These are phyloP conservation scores for Cotesia glomerata DNA, from an alignment of 1,140 invertebrate species.

Conservation along the genomic window DNA sequence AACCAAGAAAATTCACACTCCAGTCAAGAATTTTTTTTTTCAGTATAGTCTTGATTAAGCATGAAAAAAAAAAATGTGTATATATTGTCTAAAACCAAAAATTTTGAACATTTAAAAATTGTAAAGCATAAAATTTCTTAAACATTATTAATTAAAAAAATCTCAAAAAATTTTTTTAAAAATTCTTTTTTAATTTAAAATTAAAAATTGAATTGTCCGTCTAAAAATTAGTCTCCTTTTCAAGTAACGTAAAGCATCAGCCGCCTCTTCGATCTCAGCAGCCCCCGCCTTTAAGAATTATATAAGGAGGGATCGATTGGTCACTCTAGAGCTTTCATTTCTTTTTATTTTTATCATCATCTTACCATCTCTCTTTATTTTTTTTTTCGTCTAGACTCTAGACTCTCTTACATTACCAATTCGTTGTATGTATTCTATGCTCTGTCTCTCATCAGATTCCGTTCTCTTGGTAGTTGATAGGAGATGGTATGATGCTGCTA, in stretches of 20 bases:
- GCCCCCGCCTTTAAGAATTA: slow-evolving; percentile 1
- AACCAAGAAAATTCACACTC: too few species aligned
- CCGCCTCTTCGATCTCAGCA: slow-evolving; percentile 14
- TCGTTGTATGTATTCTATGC: not conserved
- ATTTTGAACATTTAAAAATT: too few species aligned
- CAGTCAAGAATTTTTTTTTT: too few species aligned
- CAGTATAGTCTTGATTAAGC: too few species aligned
- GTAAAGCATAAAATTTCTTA: too few species aligned
- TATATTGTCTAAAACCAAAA: too few species aligned
- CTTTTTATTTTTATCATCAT: not conserved
- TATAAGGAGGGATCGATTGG: slow-evolving; percentile 11
- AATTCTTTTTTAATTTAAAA: too few species aligned
- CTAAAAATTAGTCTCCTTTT: slow-evolving; percentile 11
- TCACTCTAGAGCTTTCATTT: slow-evolving; percentile 9
- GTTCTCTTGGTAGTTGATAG: not conserved
- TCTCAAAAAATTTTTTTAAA: too few species aligned
- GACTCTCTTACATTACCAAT: not conserved
- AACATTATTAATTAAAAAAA: too few species aligned
- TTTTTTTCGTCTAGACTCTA: slow-evolving; percentile 15
- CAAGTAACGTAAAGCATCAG: slow-evolving; percentile 15
- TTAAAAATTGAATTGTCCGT: not conserved
- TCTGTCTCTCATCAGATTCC: not conserved
- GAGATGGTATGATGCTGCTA: too few species aligned
- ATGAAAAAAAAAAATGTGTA: too few species aligned
- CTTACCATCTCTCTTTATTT: not conserved